These are phyloP conservation scores for Porites rus DNA, from an alignment of 92 coral and sea anemone species.

Conservation along the genomic window DNA sequence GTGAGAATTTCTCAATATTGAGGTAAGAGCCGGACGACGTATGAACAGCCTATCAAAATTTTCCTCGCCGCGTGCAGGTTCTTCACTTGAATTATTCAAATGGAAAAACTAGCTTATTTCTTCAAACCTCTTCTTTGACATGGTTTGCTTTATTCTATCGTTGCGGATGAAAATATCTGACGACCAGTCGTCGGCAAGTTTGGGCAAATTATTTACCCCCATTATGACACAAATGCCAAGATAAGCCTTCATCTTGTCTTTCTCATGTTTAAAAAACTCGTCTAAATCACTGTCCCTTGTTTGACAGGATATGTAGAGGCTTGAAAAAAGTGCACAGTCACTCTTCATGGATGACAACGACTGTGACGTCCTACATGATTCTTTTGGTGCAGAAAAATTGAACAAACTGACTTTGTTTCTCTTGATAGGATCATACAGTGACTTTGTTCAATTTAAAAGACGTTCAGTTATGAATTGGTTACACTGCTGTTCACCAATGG, in stretches of 20 bases:
- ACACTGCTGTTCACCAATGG: conserved; percentile 37
- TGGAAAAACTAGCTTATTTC: no score
- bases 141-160: no score
- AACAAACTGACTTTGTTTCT: conserved; percentile 57
- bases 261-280: conserved; percentile 64
- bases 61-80: no score
- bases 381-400: conserved; percentile 38
- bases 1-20: no score
- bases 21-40: no score
- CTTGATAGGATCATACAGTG: conserved; percentile 51
- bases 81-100: no score
- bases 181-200: no score
- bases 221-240: no score
- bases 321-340: conserved; percentile 59
- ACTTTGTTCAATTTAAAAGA: conserved; percentile 24
- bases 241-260: no score
- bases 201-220: not conserved
- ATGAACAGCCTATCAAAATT: no score
- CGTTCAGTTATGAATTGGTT: conserved; percentile 37
- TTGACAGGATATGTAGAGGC: conserved; percentile 62
- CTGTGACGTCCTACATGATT: conserved; percentile 60
- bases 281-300: conserved; percentile 65
- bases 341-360: conserved; percentile 54
- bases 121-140: no score
- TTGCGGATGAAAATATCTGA: no score